These are phyloP conservation scores for Leptopilina myrica DNA, from an alignment of 2,888 invertebrate species.

Conservation along the genomic window DNA sequence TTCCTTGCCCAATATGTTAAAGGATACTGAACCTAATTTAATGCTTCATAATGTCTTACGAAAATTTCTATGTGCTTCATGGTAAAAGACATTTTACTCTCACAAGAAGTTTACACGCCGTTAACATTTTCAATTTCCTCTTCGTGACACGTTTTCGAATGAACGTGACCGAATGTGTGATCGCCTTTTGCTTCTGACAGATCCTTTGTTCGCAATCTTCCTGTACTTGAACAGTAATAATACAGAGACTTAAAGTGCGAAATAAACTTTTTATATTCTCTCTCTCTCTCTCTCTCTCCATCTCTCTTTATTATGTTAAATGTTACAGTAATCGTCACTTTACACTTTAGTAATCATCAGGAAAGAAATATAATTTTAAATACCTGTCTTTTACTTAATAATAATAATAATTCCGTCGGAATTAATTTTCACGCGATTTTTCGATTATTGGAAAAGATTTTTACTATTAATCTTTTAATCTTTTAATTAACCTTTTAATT, in stretches of 20 bases:
- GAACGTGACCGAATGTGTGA: constrained; percentile 30
- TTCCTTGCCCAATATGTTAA: not conserved
- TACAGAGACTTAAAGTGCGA: not conserved
- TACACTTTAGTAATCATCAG: no score
- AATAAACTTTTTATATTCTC: constrained; percentile 26
- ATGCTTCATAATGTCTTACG: constrained; percentile 42
- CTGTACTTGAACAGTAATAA: constrained; percentile 5
- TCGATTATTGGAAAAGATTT: no score
- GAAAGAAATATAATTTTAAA: no score
- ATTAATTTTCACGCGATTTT: no score
- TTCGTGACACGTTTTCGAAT: constrained; percentile 29
- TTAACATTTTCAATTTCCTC: constrained; percentile 37
- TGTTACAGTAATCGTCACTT: not conserved
- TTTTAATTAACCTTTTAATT: no score
- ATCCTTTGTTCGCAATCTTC: constrained; percentile 11
- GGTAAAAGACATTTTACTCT: constrained; percentile 20
- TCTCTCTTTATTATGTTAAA: not conserved
- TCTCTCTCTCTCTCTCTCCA: not conserved
- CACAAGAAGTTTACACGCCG: constrained; percentile 29
- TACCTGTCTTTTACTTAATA: no score
- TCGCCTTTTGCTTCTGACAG: constrained; percentile 15
- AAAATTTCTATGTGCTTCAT: constrained; percentile 46
- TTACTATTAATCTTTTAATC: no score
- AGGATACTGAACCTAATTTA: not conserved
- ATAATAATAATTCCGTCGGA: no score